Percentiles rank a stretch among this genome's conserved stretches.
phyloP scores from a whole-genome alignment of 30 jellyfish, hydroid and myxozoan species.

The Aurelia aurita region DNA sequence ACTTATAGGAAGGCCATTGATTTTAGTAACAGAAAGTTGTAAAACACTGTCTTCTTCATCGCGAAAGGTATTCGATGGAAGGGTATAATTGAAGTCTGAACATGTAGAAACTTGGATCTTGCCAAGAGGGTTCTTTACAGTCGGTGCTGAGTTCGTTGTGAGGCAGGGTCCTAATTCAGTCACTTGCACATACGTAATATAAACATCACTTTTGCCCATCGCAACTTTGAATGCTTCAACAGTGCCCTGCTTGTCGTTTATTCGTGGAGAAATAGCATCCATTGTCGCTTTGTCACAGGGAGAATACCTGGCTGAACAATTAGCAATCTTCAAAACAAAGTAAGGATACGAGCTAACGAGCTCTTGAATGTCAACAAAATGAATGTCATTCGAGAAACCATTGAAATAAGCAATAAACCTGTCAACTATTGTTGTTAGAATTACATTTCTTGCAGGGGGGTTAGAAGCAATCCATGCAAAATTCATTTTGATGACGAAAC shows the following conservation, averaged over 20 bases:
- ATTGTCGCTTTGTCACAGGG: slow-evolving; percentile 76
- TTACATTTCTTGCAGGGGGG: slow-evolving; percentile 28
- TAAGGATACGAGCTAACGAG: slow-evolving; percentile 37
- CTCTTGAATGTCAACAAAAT: slow-evolving; percentile 37
- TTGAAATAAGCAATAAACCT: slow-evolving; percentile 65
- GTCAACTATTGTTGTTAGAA: slow-evolving; percentile 26
- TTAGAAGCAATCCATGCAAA: slow-evolving; percentile 71
- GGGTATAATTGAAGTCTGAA: slow-evolving; percentile 64
- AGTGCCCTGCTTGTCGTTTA: slow-evolving; percentile 28
- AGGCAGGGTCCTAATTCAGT: slow-evolving; percentile 80
- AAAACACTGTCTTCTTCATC: slow-evolving; percentile 88
- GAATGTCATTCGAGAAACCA: slow-evolving; percentile 22
- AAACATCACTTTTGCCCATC: slow-evolving; percentile 41
- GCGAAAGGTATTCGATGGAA: slow-evolving; percentile 62
- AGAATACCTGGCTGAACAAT: slow-evolving; percentile 63
- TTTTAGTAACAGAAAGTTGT: slow-evolving; percentile 41
- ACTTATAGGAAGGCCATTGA: slow-evolving; percentile 74
- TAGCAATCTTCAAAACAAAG: slow-evolving; percentile 56
- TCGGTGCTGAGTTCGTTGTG: slow-evolving; percentile 70
- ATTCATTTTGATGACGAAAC: slow-evolving; percentile 58
- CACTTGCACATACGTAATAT: slow-evolving; percentile 44
- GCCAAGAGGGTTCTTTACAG: slow-evolving; percentile 45
- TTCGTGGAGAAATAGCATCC: not conserved
- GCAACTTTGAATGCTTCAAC: slow-evolving; percentile 55
- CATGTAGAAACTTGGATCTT: slow-evolving; percentile 63